A percentile compares a stretch with the other conserved stretches of the same genome.
Conservation (phyloP, 2,888 invertebrate genomes). For the Polyommatus icarus region DNA sequence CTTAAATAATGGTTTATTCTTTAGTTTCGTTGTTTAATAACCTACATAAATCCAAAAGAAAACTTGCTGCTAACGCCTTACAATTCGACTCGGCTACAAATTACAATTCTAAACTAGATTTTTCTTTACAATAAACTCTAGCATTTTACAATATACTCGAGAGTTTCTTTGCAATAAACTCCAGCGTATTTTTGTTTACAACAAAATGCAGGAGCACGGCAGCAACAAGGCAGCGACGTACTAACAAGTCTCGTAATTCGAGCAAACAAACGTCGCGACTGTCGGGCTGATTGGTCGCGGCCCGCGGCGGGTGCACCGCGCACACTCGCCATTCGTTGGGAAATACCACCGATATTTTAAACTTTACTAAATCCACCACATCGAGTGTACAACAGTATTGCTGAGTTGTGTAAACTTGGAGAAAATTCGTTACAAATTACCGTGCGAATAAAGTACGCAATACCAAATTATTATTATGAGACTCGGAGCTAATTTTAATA, state of each 20-base stretch:
- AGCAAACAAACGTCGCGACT: slow-evolving; percentile 22
- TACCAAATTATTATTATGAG: not conserved
- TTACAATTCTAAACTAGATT: not conserved
- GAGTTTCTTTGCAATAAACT: not conserved
- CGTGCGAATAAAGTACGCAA: not conserved
- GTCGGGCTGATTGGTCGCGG: slow-evolving; percentile 34
- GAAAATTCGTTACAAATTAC: not conserved
- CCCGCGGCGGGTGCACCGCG: slow-evolving; percentile 32
- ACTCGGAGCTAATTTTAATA: not conserved
- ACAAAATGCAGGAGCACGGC: not conserved
- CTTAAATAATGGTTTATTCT: not conserved
- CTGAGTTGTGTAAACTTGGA: not conserved
- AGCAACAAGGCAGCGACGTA: not conserved
- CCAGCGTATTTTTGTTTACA: not conserved
- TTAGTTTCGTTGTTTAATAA: too few species aligned
- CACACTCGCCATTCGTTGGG: not conserved
- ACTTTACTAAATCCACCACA: not conserved
- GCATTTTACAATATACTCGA: not conserved
- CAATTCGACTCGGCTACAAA: not conserved
- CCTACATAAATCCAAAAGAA: too few species aligned
- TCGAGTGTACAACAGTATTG: not conserved
- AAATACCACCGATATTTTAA: slow-evolving; percentile 1
- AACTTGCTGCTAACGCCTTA: not conserved
- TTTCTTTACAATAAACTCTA: slow-evolving; percentile 8
- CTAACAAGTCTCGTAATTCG: slow-evolving; percentile 19